These are phyloP conservation scores for Falco columbarius DNA, from an alignment of 2,797 vertebrate genomes.

Conservation along the genomic window DNA sequence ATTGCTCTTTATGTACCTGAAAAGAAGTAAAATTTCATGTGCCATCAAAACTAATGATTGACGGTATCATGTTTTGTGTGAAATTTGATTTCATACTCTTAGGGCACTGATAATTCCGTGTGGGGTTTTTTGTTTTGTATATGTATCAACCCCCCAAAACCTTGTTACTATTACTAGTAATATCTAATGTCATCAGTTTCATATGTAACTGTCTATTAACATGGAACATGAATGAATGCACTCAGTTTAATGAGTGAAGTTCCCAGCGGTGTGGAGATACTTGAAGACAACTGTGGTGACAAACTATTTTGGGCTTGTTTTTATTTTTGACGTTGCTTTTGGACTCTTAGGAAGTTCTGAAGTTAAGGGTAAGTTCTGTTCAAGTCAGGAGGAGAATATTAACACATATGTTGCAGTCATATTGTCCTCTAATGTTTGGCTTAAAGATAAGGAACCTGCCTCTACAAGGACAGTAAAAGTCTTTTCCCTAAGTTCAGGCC, in stretches of 20 bases:
- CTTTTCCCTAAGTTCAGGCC: not conserved
- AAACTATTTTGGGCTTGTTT: not conserved
- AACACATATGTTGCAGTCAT: not conserved
- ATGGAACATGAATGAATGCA: not conserved
- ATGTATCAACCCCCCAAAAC: accelerated
- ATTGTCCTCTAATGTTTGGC: not conserved
- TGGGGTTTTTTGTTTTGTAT: accelerated
- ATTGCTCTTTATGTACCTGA: not conserved
- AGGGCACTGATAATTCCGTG: not conserved
- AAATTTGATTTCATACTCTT: not conserved
- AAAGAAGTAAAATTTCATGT: not conserved
- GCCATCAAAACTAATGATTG: not conserved
- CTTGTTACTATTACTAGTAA: not conserved
- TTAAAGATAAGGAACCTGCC: not conserved
- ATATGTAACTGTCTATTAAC: not conserved
- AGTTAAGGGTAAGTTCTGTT: not conserved
- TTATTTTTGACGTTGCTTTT: not conserved
- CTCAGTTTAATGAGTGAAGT: not conserved
- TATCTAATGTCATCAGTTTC: not conserved
- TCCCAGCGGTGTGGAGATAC: not conserved
- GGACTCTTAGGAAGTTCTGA: not conserved
- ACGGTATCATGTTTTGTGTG: not conserved
- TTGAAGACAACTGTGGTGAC: not conserved
- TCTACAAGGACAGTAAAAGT: not conserved
- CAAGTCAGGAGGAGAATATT: not conserved